phyloP scores from a whole-genome alignment of 2,113 vertebrate species.

The Lophotis ruficrista region DNA sequence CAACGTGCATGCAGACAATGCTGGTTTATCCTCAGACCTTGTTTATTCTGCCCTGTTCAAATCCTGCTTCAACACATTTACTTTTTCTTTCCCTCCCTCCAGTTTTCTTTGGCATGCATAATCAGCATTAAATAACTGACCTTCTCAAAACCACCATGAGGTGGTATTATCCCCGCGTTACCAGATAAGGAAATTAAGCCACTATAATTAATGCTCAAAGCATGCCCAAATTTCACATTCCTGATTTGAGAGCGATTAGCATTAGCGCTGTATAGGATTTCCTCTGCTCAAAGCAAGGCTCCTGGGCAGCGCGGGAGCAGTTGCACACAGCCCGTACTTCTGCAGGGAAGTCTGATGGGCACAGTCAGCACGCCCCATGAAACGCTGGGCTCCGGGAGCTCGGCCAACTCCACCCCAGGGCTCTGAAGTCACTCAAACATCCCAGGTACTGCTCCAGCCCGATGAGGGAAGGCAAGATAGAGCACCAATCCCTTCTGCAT shows the following conservation, averaged over 20 bases:
- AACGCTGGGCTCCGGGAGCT: accelerated
- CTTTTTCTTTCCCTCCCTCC: background rate
- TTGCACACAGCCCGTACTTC: background rate
- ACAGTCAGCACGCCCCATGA: background rate
- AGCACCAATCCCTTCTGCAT: background rate
- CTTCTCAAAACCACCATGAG: slow-evolving; percentile 48
- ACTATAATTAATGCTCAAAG: slow-evolving; percentile 19
- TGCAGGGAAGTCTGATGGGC: background rate
- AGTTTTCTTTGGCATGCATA: background rate
- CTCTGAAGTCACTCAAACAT: background rate
- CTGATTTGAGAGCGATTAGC: background rate
- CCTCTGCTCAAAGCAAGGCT: background rate
- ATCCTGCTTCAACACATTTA: background rate
- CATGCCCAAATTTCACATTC: slow-evolving; percentile 35
- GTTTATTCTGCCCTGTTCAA: slow-evolving; percentile 18
- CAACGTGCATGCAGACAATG: background rate
- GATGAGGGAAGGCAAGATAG: background rate
- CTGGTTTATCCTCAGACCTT: background rate
- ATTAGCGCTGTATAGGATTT: background rate
- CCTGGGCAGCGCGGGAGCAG: background rate
- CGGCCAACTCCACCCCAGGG: background rate
- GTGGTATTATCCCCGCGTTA: slow-evolving; percentile 16
- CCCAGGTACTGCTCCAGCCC: accelerated
- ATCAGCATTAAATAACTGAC: slow-evolving; percentile 47
- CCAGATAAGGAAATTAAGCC: slow-evolving; percentile 61